phyloP scores from a whole-genome alignment of 2,888 invertebrate species.

The Chaetogeoica ovagalla region DNA sequence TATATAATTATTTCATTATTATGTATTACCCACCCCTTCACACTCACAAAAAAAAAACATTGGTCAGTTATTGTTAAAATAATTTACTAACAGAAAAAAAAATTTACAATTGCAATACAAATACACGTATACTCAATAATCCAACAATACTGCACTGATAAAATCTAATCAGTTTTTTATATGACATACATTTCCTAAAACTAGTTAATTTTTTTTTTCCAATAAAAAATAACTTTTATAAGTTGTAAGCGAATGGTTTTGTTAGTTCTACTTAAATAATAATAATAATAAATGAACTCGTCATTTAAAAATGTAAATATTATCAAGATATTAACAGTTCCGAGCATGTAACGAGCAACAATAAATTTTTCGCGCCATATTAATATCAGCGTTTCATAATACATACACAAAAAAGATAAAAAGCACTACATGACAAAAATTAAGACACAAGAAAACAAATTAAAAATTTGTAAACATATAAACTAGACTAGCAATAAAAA shows the following conservation, averaged over 20 bases:
- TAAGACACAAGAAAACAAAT: neutral
- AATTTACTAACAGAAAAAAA: constrained; percentile 42
- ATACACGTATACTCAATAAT: constrained; percentile 23
- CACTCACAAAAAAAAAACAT: neutral
- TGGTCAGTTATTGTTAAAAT: neutral
- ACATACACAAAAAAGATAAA: neutral
- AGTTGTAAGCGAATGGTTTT: neutral
- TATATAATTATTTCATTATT: neutral
- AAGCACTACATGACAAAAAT: neutral
- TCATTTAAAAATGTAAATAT: constrained; percentile 13
- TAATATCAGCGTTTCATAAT: neutral
- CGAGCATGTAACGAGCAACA: too few relatives aligned
- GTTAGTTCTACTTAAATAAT: constrained; percentile 13
- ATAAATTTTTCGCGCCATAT: too few relatives aligned
- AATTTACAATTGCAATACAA: constrained; percentile 26
- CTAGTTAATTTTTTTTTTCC: constrained; percentile 16
- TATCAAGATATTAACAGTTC: neutral
- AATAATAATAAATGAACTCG: constrained; percentile 5
- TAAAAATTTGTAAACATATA: constrained; percentile 14
- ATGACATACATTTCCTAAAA: constrained; percentile 14
- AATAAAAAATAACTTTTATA: constrained; percentile 1
- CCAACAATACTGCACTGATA: constrained; percentile 34
- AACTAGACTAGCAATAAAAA: constrained; percentile 28
- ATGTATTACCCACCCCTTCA: neutral
- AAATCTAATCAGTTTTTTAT: constrained; percentile 11